phyloP scores from a whole-genome alignment of 2,888 invertebrate species.

The Synanthedon myopaeformis region DNA sequence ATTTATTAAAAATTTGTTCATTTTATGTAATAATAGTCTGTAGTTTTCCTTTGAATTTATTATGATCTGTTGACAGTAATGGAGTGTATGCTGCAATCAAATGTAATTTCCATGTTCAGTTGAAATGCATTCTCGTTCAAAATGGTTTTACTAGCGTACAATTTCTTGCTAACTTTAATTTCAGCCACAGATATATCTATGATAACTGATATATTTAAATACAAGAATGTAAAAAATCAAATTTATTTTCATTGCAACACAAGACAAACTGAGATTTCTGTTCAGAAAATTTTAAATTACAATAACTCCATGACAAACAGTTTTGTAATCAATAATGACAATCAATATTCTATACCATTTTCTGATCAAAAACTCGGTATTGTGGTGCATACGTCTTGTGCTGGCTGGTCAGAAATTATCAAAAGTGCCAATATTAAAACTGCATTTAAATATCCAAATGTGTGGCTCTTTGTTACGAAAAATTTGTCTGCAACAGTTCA shows the following conservation, averaged over 20 bases:
- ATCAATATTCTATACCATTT: constrained; percentile 9
- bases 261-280: constrained; percentile 10
- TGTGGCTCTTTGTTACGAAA: constrained; percentile 44
- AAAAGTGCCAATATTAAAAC: constrained; percentile 9
- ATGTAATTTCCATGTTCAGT: constrained; percentile 29
- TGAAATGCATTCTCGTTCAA: constrained; percentile 1
- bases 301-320: constrained; percentile 19
- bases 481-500: constrained; percentile 20
- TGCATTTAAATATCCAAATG: constrained; percentile 28
- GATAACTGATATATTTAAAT: constrained; percentile 33
- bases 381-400: constrained; percentile 33
- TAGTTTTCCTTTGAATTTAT: constrained; percentile 13
- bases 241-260: constrained; percentile 32
- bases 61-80: constrained; percentile 35
- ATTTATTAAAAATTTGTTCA: constrained; percentile 5
- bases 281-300: constrained; percentile 26
- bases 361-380: constrained; percentile 27
- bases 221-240: constrained; percentile 32
- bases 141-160: constrained; percentile 12
- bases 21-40: background rate
- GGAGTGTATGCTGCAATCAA: constrained; percentile 12
- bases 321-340: constrained; percentile 8
- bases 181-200: constrained; percentile 15
- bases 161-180: constrained; percentile 11
- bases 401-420: constrained; percentile 28